Conservation (phyloP, 2,113 vertebrate species). For the Ictidomys tridecemlineatus region DNA sequence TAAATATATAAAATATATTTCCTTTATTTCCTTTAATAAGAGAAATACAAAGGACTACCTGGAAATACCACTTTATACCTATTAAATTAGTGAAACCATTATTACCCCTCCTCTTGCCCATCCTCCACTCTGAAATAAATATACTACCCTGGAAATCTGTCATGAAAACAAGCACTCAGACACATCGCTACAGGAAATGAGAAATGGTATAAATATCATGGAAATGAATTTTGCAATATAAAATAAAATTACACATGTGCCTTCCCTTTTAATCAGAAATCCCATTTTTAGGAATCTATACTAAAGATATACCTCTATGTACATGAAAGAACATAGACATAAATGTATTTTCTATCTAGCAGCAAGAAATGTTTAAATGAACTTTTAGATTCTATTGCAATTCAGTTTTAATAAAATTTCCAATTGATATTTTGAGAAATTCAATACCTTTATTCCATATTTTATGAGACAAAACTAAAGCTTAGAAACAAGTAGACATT, state of each 20-base stretch:
- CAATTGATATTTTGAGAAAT: background rate
- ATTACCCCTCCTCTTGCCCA: background rate
- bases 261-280: conserved; percentile 30
- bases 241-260: background rate
- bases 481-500: background rate
- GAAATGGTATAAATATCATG: conserved; percentile 30
- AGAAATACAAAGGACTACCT: background rate
- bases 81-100: background rate
- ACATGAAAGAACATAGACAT: background rate
- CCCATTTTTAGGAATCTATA: background rate
- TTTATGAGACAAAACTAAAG: background rate
- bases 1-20: background rate
- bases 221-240: conserved; percentile 37
- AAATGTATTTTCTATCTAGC: background rate
- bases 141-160: conserved; percentile 20
- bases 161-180: background rate
- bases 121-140: background rate
- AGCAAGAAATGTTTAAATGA: background rate
- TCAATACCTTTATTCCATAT: background rate
- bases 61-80: background rate
- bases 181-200: conserved; percentile 12
- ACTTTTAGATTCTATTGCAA: background rate
- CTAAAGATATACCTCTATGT: background rate
- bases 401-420: background rate
- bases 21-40: background rate